These are phyloP conservation scores for Panthera uncia DNA, from an alignment of 2,113 vertebrate species.

Conservation along the genomic window DNA sequence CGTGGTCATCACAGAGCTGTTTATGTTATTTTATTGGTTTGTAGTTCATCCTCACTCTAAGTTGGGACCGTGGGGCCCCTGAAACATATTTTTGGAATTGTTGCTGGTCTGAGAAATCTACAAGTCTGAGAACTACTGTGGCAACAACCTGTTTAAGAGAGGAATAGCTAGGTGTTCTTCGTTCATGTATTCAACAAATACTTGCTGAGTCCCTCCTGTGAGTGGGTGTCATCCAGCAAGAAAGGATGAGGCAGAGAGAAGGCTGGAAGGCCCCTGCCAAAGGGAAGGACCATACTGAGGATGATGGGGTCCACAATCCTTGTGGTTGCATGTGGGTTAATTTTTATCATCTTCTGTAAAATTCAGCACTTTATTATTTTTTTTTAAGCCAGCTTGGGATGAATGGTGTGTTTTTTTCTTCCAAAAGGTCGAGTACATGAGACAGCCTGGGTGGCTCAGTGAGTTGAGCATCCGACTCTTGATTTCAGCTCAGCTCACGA, in stretches of 20 bases:
- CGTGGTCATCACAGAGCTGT: background rate
- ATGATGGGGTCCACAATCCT: background rate
- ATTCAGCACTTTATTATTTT: background rate
- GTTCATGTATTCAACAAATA: background rate
- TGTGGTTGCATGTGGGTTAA: background rate
- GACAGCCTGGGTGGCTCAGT: no score
- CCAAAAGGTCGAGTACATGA: background rate
- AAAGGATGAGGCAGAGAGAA: accelerated
- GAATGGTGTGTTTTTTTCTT: background rate
- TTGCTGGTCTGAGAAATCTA: background rate
- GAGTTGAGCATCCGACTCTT: no score
- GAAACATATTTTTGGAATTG: background rate
- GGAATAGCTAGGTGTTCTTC: background rate
- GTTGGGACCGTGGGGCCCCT: background rate
- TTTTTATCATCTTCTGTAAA: background rate
- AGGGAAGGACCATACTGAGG: background rate
- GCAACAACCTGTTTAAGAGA: background rate
- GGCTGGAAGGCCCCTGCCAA: background rate
- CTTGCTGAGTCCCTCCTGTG: accelerated
- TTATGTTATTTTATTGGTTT: background rate
- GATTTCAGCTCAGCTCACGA: no score
- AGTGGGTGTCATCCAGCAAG: background rate
- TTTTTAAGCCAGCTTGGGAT: background rate
- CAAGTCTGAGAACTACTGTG: background rate
- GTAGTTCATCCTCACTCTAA: background rate